Evolutionary conservation across 2,888 invertebrate species (phyloP), one percentile per base, ranked within the genome.

Genomic region (Andrena marginata): DNA sequence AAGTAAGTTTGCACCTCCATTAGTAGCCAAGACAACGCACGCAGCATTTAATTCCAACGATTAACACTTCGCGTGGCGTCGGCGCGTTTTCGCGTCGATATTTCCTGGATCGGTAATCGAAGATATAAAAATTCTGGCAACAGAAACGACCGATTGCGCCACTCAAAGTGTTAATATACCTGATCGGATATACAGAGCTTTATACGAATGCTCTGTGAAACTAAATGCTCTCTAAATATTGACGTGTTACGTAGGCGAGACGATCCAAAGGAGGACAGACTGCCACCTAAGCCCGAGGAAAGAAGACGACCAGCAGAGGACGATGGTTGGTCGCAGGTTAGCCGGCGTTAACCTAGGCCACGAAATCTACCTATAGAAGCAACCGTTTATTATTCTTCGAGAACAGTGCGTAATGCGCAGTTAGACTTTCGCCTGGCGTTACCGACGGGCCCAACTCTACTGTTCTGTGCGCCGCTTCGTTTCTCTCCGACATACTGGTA

Each of bases 251-350:
- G 16, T 16, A 91, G 91, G 26, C 85, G 92, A 59, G 94, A 94
- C 0, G 90, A 92, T n/a, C 85, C 78, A 23, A 93, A 94, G 49
- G 94, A 93, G 23, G 92, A 93, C 3, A 90, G 94, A 68, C 93
- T 93, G 86, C 87, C 90, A 76, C 76, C 85, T 16, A 88, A 82
- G 82, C 82, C 84, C 29, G 89, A 91, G 35, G 90, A 91, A 20
- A 89, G 89, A 76, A 93, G 93, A 70, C 94, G 94, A 77, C 94
- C 94, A 64, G 93, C 94, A 5, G 94, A 95, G 49, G 95, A 95
- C 2, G 95, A 95, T 51, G 91, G 92, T 42, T 94, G 94, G 94
- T 93, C 92, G 31, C 92, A 89, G 87, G 94, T 94, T 70, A 88
- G 89, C 77, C 91, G 93, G 73, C 94, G 93, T 87, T 94, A 92